Evolutionary conservation across 2,113 vertebrate species (phyloP), one percentile per base, ranked within the genome.

Genomic region (Nesospiza acunhae): DNA sequence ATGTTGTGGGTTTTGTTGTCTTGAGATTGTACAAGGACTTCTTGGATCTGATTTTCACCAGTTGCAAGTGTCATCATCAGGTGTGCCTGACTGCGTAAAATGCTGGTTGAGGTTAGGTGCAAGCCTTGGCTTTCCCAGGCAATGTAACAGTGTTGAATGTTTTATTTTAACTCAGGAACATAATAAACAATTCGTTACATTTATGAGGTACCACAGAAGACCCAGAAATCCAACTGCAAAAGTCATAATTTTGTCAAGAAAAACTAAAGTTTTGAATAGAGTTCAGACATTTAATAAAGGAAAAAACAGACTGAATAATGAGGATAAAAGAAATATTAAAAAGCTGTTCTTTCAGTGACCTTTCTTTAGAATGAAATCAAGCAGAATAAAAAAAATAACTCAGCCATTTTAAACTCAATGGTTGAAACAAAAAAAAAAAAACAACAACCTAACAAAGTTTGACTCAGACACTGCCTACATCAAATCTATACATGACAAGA

Each of bases 211-310:
- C 23, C 49, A 52, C 14, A 72, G 73, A 21, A 33, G 27, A 21
- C 39, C 42, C 23, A 76, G 53, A 76, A 90, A 79, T 13, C 7
- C 47, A 84, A 75, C 10, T 2, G 0, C 0, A 0, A 67, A 64
- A 80, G 42, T 46, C 22, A 8, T 68, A 44, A 59, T 73, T 86
- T 75, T 68, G 23, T 55, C 26, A 66, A 35, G 37, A 92, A 85
- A 88, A 82, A 44, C 30, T 42, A 64, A 72, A 11, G 13, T 19
- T 60, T 84, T 87, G 5, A 60, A 24, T 47, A 62, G 14, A 59
- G 4, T 76, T 67, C 62, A 70, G n/a, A 31, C 42, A 76, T 66
- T 62, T 69, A 66, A 58, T 68, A 60, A 64, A 74, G 22, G 16
- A 68, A 33, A 60, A 33, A 68, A 28, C 8, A 35, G 14, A 21